Base-by-base conservation (phyloP, 2,113 vertebrate species). In the Sylvietta virens region DNA sequence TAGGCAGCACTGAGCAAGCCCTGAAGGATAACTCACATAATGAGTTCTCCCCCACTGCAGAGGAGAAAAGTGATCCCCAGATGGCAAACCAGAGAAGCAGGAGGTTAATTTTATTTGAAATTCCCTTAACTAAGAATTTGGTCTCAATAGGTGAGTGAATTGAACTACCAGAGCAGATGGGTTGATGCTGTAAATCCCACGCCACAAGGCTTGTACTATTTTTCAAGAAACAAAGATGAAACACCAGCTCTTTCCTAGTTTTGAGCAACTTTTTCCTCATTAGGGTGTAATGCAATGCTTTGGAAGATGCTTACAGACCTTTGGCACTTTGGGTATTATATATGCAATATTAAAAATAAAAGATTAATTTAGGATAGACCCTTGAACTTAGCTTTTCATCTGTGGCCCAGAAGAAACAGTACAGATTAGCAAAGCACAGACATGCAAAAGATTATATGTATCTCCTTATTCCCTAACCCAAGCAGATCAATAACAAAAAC, bases 31-130 rank as follows among this genome's bases (percentile, higher is more conserved):
- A 50, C 57, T 94, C 2, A 3, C 33, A 81, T 61, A 56, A 37
- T 56, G 76, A 81, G 18, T 22, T 81, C 91, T 92, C 50, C 40
- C 23, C 45, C 77, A 61, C 67, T 22, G 9, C 35, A 81, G 66
- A 65, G 72, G 37, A 88, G 56, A 90, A 94, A 86, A 81, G 31
- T 11, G 73, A 90, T 92, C 28, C 51, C 40, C 76, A 66, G 15
- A 24, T 26, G 53, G 19, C 64, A 88, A 14, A 72, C 20, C 47
- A 87, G 51, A 80, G 94, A 94, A 95, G 9, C 44, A 90, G 67
- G 58, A 94, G 71, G 69, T 56, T 92, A 90, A 93, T 95, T 94
- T 81, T 81, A 16, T 84, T 94, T 78, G 35, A 93, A 94, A 90
- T 93, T 92, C 56, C 40, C 28, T 76, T 50, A 71, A 44, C 58